Evolutionary conservation across 2,797 vertebrate species (phyloP), one percentile per base, ranked within the genome.

Genomic region (Muraenolepis orangiensis): DNA sequence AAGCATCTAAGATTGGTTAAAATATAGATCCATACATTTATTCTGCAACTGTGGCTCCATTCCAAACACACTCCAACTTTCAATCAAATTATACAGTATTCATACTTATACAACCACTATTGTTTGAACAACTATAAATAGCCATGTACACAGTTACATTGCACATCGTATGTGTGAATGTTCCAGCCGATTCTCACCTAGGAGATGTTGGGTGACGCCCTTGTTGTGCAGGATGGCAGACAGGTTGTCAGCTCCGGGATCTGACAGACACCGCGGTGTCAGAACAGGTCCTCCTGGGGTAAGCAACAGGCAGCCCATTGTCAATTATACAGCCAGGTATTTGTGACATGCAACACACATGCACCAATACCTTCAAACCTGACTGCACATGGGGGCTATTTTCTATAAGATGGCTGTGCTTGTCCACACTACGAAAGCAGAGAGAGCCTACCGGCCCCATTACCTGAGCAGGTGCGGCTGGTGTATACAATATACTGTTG

Each of bases 251-350:
- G 78, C 42, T 2, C 91, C 93, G 0, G 93, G 91, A 79, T 93
- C 92, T 0, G 91, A 93, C 78, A 91, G 40, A n/a, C 88, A 90
- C 8, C 89, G 85, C 85, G 84, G 91, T 6, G 85, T 71, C 69
- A 85, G 75, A 23, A 79, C 74, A 72, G 82, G 75, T 34, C 68
- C 89, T 72, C 80, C 88, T 87, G 20, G 72, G 77, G 72, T 1
- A 72, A 78, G 16, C 73, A 32, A 20, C 28, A 30, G 4, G 29
- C 66, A 67, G 26, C 0, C 4, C 29, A 29, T 67, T 29, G 66
- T 64, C 57, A 5, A 31, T 18, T 67, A 18, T 16, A 18, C 13
- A 31, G 30, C 23, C 57, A 61, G 57, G 57, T 26, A 61, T 23
- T 61, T 26, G n/a, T n/a, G 42, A 61, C 57, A 23, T 61, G 23